Base-by-base conservation (phyloP, 1,140 invertebrate genomes). In the Procambarus clarkii region DNA sequence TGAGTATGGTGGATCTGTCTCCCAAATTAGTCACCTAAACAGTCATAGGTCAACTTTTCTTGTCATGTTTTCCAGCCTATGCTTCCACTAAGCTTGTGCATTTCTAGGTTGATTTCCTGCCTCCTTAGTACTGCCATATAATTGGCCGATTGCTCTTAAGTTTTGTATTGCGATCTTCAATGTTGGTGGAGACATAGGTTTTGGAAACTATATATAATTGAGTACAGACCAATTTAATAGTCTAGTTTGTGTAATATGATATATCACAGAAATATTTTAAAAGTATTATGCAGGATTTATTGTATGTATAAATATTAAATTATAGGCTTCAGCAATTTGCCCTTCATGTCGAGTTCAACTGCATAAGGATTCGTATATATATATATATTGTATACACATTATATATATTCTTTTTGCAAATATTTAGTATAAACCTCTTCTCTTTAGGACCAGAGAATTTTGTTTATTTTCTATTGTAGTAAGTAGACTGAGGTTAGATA, bases 341-440 rank as follows among this genome's bases (percentile, higher is more conserved):
- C 79, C 48, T 88, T 88, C 79, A 83, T 89, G 71, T 89, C 80
- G 79, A 71, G 21, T 44, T 85, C 44, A 91, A 79, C 76, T 91
- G 76, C 58, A 45, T 54, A 64, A 45, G 48, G 48, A 81, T 21
- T 77, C 74, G 46, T 74, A 83, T 44, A 74, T 83, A 76, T 89
- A 82, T 60, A 50, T 69, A 89, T 79, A 81, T 81, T 50, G 46
- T 50, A n/a, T 45, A 54, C 48, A 50, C 24, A 79, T 74, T 87
- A 83, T 83, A 77, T 82, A 89, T 34, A 74, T 83, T 74, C 83
- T 64, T 89, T n/a, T n/a, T 91, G 60, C 76, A 82, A 85, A 48
- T 91, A 91, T 91, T 91, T 85, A 91, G 88, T 91, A 78, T 60
- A 79, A 85, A 64, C 60, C 34, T 91, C 81, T 85, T 84, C 88